Conservation (phyloP, 2,113 vertebrate species). For the Atherinomorus stipes region DNA sequence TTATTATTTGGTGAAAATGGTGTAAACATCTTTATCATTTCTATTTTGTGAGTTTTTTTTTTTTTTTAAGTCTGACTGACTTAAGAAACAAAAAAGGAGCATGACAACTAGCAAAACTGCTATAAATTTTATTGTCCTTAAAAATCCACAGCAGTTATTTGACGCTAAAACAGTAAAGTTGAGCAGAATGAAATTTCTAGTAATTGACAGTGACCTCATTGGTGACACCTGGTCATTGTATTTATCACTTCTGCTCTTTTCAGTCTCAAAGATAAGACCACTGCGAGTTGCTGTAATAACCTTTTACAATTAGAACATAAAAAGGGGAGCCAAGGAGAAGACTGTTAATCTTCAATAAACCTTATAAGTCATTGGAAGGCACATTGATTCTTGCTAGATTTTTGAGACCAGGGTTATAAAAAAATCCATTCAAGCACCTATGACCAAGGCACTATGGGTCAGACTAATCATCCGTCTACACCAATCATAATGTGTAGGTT, state of each 20-base stretch:
- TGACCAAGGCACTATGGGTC: background rate
- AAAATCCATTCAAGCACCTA: background rate
- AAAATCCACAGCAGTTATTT: no score
- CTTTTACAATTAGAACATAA: background rate
- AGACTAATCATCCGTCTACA: background rate
- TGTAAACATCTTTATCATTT: background rate
- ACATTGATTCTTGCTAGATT: background rate
- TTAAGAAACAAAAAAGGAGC: background rate
- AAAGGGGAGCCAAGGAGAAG: background rate
- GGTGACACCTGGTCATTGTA: background rate
- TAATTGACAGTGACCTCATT: background rate
- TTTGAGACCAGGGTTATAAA: background rate
- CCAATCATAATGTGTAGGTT: background rate
- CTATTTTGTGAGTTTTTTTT: background rate
- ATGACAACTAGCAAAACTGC: no score
- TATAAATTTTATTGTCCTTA: no score
- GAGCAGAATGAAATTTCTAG: background rate
- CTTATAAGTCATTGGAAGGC: background rate
- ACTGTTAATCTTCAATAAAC: background rate
- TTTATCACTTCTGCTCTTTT: background rate
- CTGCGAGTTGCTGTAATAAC: slow-evolving; percentile 8
- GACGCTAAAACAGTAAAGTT: no score
- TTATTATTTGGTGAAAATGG: background rate
- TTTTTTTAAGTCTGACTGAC: no score
- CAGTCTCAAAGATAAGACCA: background rate